Evolutionary conservation across 1,140 invertebrate genomes (phyloP).

Genomic region (Brachionus plicatilis): DNA sequence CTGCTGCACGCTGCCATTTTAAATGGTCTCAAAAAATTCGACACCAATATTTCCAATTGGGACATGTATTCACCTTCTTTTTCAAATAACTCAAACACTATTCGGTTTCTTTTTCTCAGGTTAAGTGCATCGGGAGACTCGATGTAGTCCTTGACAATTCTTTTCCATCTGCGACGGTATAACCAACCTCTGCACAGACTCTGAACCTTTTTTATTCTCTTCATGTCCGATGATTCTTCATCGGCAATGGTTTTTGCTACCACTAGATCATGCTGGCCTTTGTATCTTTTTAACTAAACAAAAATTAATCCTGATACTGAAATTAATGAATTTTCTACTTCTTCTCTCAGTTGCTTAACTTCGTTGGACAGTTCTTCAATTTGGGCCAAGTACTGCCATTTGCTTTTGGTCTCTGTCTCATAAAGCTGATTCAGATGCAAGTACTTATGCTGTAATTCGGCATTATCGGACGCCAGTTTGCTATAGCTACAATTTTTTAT

Average conservation of each 20-base stretch:
- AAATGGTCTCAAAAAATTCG: conserved; percentile 82
- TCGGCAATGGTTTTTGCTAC: conserved; percentile 48
- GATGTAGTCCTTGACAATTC: conserved; percentile 90
- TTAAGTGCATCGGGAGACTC: conserved; percentile 84
- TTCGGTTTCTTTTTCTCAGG: conserved; percentile 84
- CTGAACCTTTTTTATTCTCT: conserved; percentile 85
- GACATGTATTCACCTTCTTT: conserved; percentile 66
- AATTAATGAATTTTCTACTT: conserved; percentile 61
- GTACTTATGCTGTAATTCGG: conserved; percentile 87
- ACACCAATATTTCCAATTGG: conserved; percentile 81
- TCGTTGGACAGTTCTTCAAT: conserved; percentile 80
- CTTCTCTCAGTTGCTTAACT: conserved; percentile 79
- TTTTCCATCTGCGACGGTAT: conserved; percentile 85
- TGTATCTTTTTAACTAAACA: conserved; percentile 1
- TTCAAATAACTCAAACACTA: conserved; percentile 87
- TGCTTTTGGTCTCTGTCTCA: conserved; percentile 82
- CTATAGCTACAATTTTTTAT: conserved; percentile 84
- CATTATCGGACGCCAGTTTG: conserved; percentile 79
- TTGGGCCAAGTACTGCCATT: conserved; percentile 86
- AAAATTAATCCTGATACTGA: neutral
- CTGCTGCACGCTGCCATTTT: conserved; percentile 86
- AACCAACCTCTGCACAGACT: conserved; percentile 90
- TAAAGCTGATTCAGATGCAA: conserved; percentile 82
- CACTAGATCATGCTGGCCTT: conserved; percentile 19
- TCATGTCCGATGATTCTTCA: conserved; percentile 65